phyloP scores from a whole-genome alignment of 1,140 invertebrate species.

The Rhyacophila brunnea region DNA sequence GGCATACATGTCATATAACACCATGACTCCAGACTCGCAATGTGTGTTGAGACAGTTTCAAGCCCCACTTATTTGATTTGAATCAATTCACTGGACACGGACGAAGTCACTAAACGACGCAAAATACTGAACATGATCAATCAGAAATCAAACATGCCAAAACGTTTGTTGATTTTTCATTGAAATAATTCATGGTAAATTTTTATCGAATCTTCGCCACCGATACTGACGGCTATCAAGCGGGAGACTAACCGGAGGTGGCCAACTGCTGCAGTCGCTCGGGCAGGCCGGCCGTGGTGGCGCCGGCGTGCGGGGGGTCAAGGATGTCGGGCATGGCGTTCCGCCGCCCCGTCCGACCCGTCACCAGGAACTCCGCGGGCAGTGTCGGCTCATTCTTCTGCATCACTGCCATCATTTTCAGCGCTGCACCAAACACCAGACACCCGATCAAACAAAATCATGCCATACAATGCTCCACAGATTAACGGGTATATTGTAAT shows the following conservation, averaged over 20 bases:
- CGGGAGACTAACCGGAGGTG: conserved; percentile 42
- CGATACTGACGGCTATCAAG: no score
- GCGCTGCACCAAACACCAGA: conserved; percentile 36
- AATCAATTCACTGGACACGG: no score
- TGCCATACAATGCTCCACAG: neutral
- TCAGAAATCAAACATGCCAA: no score
- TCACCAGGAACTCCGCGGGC: conserved; percentile 69
- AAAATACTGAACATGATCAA: no score
- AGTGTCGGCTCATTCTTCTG: conserved; percentile 46
- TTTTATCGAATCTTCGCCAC: no score
- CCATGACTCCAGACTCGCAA: no score
- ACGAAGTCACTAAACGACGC: no score
- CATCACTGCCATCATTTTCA: conserved; percentile 58
- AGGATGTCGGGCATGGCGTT: conserved; percentile 79
- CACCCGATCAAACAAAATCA: neutral
- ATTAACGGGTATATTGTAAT: neutral
- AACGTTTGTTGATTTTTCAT: no score
- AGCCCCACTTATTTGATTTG: no score
- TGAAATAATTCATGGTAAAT: no score
- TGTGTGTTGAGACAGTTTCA: no score
- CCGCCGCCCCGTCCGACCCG: conserved; percentile 73
- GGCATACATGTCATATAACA: no score
- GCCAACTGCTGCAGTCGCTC: conserved; percentile 57
- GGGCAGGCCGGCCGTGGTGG: conserved; percentile 70
- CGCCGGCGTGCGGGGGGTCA: conserved; percentile 58